A percentile compares a stretch with the other conserved stretches of the same genome.
Evolutionary conservation across 2,888 invertebrate species (phyloP).

Genomic region (Rhyacophila evoluta): DNA sequence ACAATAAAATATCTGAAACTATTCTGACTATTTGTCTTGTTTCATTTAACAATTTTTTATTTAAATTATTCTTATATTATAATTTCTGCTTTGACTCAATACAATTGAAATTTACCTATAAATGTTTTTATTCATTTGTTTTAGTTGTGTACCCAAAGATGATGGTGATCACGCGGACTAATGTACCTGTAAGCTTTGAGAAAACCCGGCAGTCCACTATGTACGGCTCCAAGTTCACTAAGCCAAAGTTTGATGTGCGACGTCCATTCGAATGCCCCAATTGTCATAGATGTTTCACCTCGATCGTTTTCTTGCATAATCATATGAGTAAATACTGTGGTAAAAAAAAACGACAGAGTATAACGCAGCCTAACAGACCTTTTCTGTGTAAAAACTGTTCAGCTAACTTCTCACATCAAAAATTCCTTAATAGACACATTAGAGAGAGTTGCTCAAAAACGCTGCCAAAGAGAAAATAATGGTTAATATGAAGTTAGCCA

Average conservation of each 20-base stretch:
- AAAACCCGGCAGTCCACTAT: background rate
- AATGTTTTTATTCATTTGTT: slow-evolving; percentile 40
- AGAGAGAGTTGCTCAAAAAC: slow-evolving; percentile 45
- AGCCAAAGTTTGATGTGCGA: slow-evolving; percentile 32
- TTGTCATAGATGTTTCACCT: slow-evolving; percentile 47
- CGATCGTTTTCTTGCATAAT: slow-evolving; percentile 46
- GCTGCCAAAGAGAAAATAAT: slow-evolving; percentile 35
- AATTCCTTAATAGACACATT: slow-evolving; percentile 52
- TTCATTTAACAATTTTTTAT: slow-evolving; percentile 37
- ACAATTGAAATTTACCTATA: too few species aligned
- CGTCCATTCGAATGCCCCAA: slow-evolving; percentile 49
- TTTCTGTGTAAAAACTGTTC: slow-evolving; percentile 45
- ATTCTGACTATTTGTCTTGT: slow-evolving; percentile 26
- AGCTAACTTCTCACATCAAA: slow-evolving; percentile 48
- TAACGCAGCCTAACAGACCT: slow-evolving; percentile 34
- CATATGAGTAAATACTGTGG: slow-evolving; percentile 47
- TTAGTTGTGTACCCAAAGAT: slow-evolving; percentile 45
- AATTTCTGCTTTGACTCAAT: background rate
- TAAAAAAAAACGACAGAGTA: slow-evolving; percentile 34
- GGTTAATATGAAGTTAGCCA: slow-evolving; percentile 53
- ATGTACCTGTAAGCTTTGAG: slow-evolving; percentile 40
- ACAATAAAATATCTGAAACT: too few species aligned
- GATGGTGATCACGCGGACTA: slow-evolving; percentile 43
- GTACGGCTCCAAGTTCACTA: background rate
- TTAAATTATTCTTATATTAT: slow-evolving; percentile 34